A percentile compares a stretch with the other conserved stretches of the same genome.
These are phyloP conservation scores for Anastatus disparis DNA, from an alignment of 1,140 invertebrate genomes.

Conservation along the genomic window DNA sequence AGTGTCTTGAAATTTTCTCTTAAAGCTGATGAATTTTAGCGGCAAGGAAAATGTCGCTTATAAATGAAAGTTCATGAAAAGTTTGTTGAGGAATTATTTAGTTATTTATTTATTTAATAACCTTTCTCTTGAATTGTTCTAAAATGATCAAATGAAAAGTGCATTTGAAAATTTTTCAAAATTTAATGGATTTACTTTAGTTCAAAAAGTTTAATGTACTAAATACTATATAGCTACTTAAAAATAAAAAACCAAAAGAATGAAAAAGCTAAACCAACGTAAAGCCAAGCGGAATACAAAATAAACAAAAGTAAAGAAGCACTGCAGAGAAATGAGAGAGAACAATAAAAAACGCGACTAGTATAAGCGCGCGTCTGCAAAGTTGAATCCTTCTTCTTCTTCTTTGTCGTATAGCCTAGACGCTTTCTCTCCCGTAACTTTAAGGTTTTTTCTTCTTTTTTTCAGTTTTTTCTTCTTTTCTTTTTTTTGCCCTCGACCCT, in stretches of 20 bases:
- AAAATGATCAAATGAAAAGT: no score
- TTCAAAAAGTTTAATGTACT: no score
- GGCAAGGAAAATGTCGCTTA: no score
- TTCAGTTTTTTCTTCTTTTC: neutral
- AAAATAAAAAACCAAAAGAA: slow-evolving; percentile 14
- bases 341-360: neutral
- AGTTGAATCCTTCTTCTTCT: slow-evolving; percentile 23
- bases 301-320: neutral
- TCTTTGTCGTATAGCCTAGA: slow-evolving; percentile 14
- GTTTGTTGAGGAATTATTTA: no score
- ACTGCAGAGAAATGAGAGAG: neutral
- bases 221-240: neutral
- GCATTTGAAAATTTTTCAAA: no score
- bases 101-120: no score
- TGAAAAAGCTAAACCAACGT: neutral
- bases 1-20: neutral
- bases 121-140: no score
- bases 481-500: neutral
- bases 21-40: neutral
- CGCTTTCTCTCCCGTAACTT: no score
- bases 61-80: no score
- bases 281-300: neutral
- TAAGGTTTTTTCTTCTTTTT: no score
- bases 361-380: no score
- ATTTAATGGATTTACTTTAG: no score